phyloP scores from a whole-genome alignment of 2,888 invertebrate genomes.

The Ariolimax columbianus region DNA sequence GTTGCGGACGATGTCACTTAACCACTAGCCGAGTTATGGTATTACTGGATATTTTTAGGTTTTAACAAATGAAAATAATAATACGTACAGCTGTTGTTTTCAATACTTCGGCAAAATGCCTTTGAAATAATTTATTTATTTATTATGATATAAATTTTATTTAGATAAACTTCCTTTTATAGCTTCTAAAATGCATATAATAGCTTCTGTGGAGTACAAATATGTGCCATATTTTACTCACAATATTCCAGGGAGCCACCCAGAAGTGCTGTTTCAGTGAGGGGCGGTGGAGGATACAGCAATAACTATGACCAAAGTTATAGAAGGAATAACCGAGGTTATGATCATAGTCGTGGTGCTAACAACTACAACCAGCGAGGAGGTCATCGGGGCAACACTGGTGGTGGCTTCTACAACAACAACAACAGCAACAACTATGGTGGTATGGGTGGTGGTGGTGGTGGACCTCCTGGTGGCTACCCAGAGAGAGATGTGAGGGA shows the following conservation, averaged over 20 bases:
- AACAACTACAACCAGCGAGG: slow-evolving; percentile 12
- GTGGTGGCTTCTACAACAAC: slow-evolving; percentile 28
- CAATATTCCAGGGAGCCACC: slow-evolving; percentile 61
- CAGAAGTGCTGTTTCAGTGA: slow-evolving; percentile 61
- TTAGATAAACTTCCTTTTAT: too few species aligned
- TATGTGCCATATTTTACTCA: not conserved
- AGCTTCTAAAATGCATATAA: too few species aligned
- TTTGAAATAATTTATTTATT: too few species aligned
- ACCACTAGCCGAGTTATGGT: too few species aligned
- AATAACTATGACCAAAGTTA: slow-evolving; percentile 42
- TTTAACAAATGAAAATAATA: too few species aligned
- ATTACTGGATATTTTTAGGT: too few species aligned
- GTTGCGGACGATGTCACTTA: too few species aligned
- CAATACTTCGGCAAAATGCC: too few species aligned
- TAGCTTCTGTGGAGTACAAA: not conserved
- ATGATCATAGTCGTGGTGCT: slow-evolving; percentile 30
- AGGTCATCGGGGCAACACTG: not conserved
- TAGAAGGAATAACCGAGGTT: slow-evolving; percentile 22
- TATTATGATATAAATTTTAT: too few species aligned
- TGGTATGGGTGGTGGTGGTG: slow-evolving; percentile 14
- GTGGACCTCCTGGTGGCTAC: slow-evolving; percentile 23
- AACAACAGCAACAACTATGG: not conserved
- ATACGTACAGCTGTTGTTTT: too few species aligned
- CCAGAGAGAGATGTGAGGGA: slow-evolving; percentile 12
- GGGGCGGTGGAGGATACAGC: slow-evolving; percentile 39